Conservation (phyloP, 2,888 invertebrate genomes). For the Perizoma flavofasciatum region DNA sequence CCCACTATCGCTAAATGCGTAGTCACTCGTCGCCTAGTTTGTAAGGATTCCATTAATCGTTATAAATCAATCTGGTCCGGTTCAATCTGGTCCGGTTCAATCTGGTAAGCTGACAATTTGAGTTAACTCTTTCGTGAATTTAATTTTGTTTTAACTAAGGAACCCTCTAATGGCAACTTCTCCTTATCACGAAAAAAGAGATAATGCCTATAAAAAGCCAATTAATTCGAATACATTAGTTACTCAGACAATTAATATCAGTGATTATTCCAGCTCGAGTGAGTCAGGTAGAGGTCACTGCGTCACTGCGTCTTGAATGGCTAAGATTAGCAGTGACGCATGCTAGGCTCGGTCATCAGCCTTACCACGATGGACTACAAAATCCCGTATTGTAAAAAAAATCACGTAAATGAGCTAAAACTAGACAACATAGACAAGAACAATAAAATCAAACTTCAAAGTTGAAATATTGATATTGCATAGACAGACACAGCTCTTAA, state of each 20-base stretch:
- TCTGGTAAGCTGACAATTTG: too few species aligned
- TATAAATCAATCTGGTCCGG: constrained; percentile 5
- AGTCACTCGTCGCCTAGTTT: constrained; percentile 11
- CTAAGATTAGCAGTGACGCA: constrained; percentile 76
- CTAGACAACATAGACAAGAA: background rate
- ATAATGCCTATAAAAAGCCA: constrained; percentile 10
- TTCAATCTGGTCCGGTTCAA: constrained; percentile 10
- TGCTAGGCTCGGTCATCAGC: constrained; percentile 58
- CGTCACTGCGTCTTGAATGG: constrained; percentile 50
- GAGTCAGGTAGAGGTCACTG: constrained; percentile 66
- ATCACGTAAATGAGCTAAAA: background rate
- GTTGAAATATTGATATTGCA: too few species aligned
- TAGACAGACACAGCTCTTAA: too few species aligned
- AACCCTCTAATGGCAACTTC: too few species aligned
- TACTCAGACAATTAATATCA: constrained; percentile 43
- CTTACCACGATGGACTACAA: constrained; percentile 29
- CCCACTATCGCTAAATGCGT: constrained; percentile 5
- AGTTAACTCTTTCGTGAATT: too few species aligned
- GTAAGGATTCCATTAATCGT: constrained; percentile 9
- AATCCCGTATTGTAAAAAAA: constrained; percentile 5
- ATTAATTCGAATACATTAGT: constrained; percentile 35
- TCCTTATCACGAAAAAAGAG: background rate
- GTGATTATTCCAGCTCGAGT: constrained; percentile 37
- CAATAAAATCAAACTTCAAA: too few species aligned
- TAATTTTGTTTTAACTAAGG: too few species aligned